These are phyloP conservation scores for Drosophila prostipennis DNA, from an alignment of 2,888 invertebrate species.

Conservation along the genomic window DNA sequence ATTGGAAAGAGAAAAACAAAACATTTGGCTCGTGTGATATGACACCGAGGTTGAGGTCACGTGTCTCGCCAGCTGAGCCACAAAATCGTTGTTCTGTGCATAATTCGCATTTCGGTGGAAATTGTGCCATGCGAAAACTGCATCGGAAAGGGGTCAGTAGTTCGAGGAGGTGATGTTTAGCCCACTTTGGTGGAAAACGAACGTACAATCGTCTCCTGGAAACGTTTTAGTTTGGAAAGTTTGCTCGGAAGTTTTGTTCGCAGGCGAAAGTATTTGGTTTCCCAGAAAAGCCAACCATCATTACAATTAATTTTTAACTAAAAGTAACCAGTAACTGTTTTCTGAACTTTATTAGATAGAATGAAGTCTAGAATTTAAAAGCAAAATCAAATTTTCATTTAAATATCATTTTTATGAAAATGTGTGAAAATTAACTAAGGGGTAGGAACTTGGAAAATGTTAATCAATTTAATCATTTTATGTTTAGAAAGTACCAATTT, in stretches of 20 bases:
- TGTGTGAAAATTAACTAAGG: no score
- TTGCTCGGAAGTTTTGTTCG: constrained; percentile 7
- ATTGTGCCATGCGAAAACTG: constrained; percentile 10
- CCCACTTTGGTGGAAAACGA: background rate
- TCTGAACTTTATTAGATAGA: no score
- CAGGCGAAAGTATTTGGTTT: constrained; percentile 34
- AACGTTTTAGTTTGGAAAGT: constrained; percentile 28
- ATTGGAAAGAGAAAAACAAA: background rate
- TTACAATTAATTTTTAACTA: no score
- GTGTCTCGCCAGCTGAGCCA: constrained; percentile 20
- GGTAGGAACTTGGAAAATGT: no score
- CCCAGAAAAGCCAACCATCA: background rate
- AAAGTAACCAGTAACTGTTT: no score
- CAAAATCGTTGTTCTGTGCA: constrained; percentile 5
- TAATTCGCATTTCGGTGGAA: constrained; percentile 4
- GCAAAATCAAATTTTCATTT: no score
- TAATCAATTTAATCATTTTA: no score
- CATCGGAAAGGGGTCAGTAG: background rate
- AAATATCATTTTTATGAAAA: no score
- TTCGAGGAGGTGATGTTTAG: background rate
- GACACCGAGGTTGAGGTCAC: constrained; percentile 10
- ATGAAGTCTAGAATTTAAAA: no score
- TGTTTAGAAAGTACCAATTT: no score
- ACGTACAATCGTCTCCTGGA: background rate
- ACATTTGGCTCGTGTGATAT: constrained; percentile 3